Evolutionary conservation across 35 echinoderm and acorn worm species (phyloP).

Genomic region (Patiria miniata): DNA sequence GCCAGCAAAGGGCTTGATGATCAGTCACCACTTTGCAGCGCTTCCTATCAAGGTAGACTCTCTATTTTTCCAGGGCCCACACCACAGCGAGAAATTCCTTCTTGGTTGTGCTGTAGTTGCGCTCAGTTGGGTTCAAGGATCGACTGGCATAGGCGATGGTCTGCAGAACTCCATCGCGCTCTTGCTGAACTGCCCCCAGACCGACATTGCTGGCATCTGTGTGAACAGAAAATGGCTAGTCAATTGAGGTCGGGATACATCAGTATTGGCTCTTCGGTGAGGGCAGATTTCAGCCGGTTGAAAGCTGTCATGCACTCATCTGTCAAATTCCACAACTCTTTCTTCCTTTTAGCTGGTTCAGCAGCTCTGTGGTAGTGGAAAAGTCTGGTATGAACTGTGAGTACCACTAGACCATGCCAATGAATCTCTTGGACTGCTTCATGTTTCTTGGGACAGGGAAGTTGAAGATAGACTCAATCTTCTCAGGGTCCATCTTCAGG

Average conservation of each 20-base stretch:
- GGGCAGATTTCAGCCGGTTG: background rate
- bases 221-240: slow-evolving; percentile 20
- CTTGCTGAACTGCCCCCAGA: slow-evolving; percentile 38
- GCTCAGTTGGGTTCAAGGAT: background rate
- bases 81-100: slow-evolving; percentile 47
- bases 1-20: slow-evolving; percentile 43
- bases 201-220: slow-evolving; percentile 35
- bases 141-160: slow-evolving; percentile 20
- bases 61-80: slow-evolving; percentile 43
- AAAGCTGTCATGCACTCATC: slow-evolving; percentile 6
- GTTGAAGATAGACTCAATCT: too few species aligned
- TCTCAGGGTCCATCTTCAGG: slow-evolving; percentile 27
- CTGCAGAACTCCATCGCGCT: background rate
- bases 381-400: background rate
- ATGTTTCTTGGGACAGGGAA: background rate
- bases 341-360: background rate
- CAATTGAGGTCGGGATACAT: background rate
- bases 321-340: background rate
- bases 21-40: slow-evolving; percentile 21
- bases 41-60: slow-evolving; percentile 25
- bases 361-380: background rate
- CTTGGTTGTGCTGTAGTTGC: slow-evolving; percentile 26
- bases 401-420: background rate
- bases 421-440: background rate
- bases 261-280: slow-evolving; percentile 8